These are phyloP conservation scores for Sprattus sprattus DNA, from an alignment of 2,113 vertebrate species.

Conservation along the genomic window DNA sequence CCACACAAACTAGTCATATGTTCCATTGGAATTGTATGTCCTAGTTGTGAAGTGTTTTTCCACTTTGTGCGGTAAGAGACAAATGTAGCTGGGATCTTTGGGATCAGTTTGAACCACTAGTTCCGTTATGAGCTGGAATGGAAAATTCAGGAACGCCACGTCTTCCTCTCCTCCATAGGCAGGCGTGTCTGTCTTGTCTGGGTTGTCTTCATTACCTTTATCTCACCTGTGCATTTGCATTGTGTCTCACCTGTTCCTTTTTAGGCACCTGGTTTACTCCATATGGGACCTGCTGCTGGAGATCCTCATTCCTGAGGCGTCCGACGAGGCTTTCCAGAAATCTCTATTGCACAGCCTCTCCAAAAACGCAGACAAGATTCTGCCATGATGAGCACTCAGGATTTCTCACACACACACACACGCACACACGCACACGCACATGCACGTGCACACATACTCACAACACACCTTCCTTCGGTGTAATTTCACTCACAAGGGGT, in stretches of 20 bases:
- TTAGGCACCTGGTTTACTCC: conserved; percentile 89
- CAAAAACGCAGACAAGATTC: conserved; percentile 65
- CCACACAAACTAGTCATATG: too few species aligned
- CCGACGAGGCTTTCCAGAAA: conserved; percentile 69
- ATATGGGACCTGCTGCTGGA: conserved; percentile 89
- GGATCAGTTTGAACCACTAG: not conserved
- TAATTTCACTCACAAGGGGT: too few species aligned
- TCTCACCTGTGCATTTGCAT: not conserved
- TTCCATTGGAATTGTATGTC: not conserved
- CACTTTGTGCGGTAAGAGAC: not conserved
- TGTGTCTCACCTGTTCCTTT: conserved; percentile 33
- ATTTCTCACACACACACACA: not conserved
- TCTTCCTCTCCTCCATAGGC: not conserved
- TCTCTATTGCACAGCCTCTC: conserved; percentile 64
- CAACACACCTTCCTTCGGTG: not conserved
- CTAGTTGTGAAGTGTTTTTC: not conserved
- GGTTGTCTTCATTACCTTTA: not conserved
- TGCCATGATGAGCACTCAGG: conserved; percentile 39
- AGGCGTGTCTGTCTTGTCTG: not conserved
- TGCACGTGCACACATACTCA: not conserved
- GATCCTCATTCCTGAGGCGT: conserved; percentile 79
- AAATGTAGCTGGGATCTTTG: not conserved
- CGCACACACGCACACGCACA: conserved; percentile 14
- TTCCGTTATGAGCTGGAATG: not conserved
- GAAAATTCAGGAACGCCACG: not conserved